Conservation (phyloP, 2,888 invertebrate genomes). For the Xestia sexstrigata region DNA sequence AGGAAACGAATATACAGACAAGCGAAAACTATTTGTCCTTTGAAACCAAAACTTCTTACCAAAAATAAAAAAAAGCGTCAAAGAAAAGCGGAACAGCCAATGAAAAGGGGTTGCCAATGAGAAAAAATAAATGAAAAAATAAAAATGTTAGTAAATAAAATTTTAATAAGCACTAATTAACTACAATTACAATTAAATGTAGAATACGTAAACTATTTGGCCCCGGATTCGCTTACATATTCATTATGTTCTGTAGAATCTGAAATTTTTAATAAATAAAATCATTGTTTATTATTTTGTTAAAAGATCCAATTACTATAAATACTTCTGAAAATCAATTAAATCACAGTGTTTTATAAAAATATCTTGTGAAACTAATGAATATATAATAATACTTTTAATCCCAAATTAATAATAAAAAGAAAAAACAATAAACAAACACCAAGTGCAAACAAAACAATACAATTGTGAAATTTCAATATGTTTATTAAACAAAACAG, state of each 20-base stretch:
- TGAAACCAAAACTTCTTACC: background rate
- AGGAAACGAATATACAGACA: background rate
- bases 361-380: constrained; percentile 40
- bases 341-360: constrained; percentile 6
- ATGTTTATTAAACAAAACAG: constrained; percentile 47
- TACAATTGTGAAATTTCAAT: constrained; percentile 31
- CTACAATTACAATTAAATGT: constrained; percentile 61
- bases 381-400: constrained; percentile 41
- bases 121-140: constrained; percentile 69
- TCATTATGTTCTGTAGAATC: constrained; percentile 76
- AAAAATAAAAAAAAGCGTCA: constrained; percentile 45
- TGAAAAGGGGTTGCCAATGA: constrained; percentile 51
- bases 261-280: constrained; percentile 71
- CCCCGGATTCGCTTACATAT: constrained; percentile 70
- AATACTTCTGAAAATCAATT: background rate
- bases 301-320: background rate
- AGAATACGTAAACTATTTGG: constrained; percentile 55
- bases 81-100: constrained; percentile 55
- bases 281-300: constrained; percentile 40
- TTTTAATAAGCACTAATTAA: constrained; percentile 66
- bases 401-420: constrained; percentile 36
- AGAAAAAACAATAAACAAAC: constrained; percentile 29
- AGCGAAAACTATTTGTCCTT: background rate
- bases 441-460: constrained; percentile 47
- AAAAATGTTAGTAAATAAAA: constrained; percentile 62